Evolutionary conservation across 35 echinoderm and acorn worm species (phyloP).

Genomic region (Heliocidaris tuberculata): DNA sequence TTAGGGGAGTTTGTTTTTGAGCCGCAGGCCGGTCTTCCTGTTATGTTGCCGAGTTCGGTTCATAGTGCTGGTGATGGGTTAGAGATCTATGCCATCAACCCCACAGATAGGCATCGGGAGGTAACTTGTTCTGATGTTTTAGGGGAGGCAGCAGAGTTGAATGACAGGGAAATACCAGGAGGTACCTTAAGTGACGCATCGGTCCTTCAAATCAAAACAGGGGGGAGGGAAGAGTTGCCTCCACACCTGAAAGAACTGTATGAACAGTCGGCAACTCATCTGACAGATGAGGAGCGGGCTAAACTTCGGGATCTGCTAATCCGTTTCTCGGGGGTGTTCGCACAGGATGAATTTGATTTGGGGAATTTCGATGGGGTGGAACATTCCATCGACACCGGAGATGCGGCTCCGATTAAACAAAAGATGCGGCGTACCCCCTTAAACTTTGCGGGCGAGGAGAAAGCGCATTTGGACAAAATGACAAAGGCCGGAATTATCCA

Average conservation of each 20-base stretch:
- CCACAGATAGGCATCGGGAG: conserved; percentile 4
- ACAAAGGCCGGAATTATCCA: conserved; percentile 57
- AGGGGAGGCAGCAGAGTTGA: background rate
- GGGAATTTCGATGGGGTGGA: conserved; percentile 47
- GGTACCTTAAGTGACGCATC: background rate
- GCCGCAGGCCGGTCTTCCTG: background rate
- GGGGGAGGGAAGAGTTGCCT: background rate
- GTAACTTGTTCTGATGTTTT: background rate
- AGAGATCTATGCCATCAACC: background rate
- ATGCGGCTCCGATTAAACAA: conserved; percentile 52
- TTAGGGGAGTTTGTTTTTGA: conserved; percentile 10
- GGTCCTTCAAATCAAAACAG: background rate
- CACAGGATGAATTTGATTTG: conserved; percentile 51
- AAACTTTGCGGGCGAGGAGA: conserved; percentile 54
- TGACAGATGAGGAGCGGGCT: background rate
- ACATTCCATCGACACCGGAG: conserved; percentile 48
- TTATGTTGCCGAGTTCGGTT: conserved; percentile 16
- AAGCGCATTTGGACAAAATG: conserved; percentile 58
- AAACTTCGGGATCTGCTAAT: background rate
- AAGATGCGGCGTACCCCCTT: conserved; percentile 56
- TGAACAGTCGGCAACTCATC: background rate
- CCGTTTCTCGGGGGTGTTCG: conserved; percentile 60
- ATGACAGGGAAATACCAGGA: background rate
- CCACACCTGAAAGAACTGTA: conserved; percentile 38
- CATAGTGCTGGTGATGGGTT: background rate